Conservation (phyloP, 2,113 vertebrate genomes). For the Axis porcinus region DNA sequence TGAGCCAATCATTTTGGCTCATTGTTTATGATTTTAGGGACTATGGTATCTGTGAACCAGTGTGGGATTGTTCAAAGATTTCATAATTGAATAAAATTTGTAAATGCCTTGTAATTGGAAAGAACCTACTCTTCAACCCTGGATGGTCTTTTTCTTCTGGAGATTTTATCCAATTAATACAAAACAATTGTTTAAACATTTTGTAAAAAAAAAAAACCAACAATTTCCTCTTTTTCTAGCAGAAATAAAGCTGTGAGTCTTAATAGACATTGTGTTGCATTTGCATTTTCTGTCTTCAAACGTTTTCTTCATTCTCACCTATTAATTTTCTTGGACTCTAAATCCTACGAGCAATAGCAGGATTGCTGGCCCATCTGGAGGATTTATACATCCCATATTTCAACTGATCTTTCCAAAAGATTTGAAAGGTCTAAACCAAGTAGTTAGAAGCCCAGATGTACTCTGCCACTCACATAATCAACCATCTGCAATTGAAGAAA, state of each 20-base stretch:
- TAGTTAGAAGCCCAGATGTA: background rate
- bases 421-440: background rate
- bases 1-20: constrained; percentile 38
- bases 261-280: constrained; percentile 49
- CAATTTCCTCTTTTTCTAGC: background rate
- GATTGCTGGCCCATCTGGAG: background rate
- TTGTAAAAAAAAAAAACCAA: constrained; percentile 63
- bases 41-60: background rate
- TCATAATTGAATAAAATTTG: constrained; percentile 59
- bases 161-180: constrained; percentile 68
- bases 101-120: background rate
- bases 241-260: constrained; percentile 81
- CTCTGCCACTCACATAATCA: background rate
- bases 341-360: background rate
- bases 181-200: constrained; percentile 76
- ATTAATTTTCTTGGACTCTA: background rate
- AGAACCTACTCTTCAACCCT: constrained; percentile 15
- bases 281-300: constrained; percentile 28
- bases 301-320: background rate
- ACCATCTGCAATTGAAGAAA: background rate
- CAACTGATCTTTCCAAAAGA: background rate
- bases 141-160: background rate
- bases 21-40: constrained; percentile 1
- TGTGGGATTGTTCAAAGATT: constrained; percentile 31
- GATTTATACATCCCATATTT: background rate